Base-by-base conservation (phyloP, 2,113 vertebrate genomes). In the Rhipidura dahli region DNA sequence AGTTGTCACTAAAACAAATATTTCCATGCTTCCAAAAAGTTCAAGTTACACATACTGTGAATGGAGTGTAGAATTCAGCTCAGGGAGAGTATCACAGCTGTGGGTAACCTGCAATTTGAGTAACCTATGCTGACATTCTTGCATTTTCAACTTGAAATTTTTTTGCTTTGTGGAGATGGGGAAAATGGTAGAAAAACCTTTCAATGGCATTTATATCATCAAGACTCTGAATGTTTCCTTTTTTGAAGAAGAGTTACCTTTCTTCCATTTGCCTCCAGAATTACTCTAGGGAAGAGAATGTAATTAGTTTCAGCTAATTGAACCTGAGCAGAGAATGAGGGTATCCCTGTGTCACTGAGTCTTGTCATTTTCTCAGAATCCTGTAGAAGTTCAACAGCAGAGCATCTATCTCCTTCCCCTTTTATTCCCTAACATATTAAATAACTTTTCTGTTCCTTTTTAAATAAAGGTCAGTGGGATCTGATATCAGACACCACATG, bases 231-330 rank as follows among this genome's bases (percentile, higher is more conserved):
- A 56, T 45, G 26, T 64, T 94, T 86, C 26, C 1, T 37, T 65
- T 90, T 90, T 35, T 72, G 33, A 90, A 66, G 75, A 80, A 63
- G 47, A 65, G 59, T 83, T 96, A 73, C 79, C 63, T 90, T 90
- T 83, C 79, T 85, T 83, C 57, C 63, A 22, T 80, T 92, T 86
- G 59, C 63, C 44, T 95, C 47, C 23, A 35, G 6, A 90, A 71
- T 90, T 90, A 80, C 86, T 63, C 89, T 51, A 51, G 83, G 91
- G 91, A 93, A 86, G 71, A 92, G 51, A 93, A 83, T 86, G 71
- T 93, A 95, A 94, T 95, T 93, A 92, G 83, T 93, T 61, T 86
- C 64, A 92, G 85, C 60, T 94, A 96, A 85, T 59, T 94, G 90
- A 95, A 85, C 63, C 40, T 93, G 60, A 82, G 53, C 26, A 91